A percentile compares a stretch with the other conserved stretches of the same genome.
phyloP scores from a whole-genome alignment of 2,113 vertebrate species.

The Thalassoma bifasciatum region DNA sequence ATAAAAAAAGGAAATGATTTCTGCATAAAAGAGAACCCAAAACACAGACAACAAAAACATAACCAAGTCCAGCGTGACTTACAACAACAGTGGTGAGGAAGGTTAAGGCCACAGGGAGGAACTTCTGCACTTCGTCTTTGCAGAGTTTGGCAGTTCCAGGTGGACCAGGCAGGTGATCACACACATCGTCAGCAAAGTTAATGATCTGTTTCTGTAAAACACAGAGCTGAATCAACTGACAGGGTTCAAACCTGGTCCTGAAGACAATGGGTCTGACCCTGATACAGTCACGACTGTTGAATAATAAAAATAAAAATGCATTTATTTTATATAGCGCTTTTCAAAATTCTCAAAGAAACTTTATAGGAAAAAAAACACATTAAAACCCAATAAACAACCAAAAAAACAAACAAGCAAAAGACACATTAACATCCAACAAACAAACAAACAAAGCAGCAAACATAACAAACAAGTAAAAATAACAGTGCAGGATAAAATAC shows the following conservation, averaged over 20 bases:
- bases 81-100: conserved; percentile 77
- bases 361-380: no score
- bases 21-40: not conserved
- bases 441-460: no score
- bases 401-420: no score
- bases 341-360: no score
- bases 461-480: no score
- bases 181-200: conserved; percentile 72
- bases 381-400: no score
- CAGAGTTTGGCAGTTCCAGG: conserved; percentile 62
- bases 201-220: conserved; percentile 73
- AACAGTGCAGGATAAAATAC: no score
- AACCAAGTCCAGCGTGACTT: conserved; percentile 49
- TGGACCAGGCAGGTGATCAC: conserved; percentile 62
- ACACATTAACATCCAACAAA: no score
- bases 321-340: no score
- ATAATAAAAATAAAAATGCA: no score
- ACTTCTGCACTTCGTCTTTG: conserved; percentile 67
- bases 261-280: not conserved
- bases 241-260: not conserved
- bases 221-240: not conserved
- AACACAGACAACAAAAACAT: no score
- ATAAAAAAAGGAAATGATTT: not conserved
- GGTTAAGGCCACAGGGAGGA: conserved; percentile 72
- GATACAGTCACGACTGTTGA: no score